Base-by-base conservation (phyloP, 1,140 invertebrate species). In the Micrasema longulum region DNA sequence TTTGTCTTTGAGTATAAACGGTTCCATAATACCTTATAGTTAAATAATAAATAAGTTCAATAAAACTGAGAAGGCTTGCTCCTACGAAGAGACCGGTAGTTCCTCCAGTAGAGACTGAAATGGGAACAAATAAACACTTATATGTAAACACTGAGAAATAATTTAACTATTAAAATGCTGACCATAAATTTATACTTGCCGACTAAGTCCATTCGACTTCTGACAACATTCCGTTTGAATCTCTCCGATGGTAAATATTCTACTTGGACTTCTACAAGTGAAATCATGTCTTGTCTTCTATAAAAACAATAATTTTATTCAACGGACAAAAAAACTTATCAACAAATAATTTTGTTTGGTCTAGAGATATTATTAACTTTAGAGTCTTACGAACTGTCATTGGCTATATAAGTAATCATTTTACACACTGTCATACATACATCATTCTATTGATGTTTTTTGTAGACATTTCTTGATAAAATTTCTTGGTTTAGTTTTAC, bases 41-140 rank as follows among this genome's bases (percentile, higher is more conserved):
- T 18, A 87, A 82, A 64, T 86, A 87, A 69, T 87, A 87, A 3
- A 90, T 64, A 1, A 90, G 79, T 76, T 90, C 89, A 9, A 89
- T 84, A 72, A 90, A 88, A 73, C 89, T 90, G 0, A 90, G 80
- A 1, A 90, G 77, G 74, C 89, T 90, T 1, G 88, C 88, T 4
- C 89, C 89, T 2, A 90, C 83, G 75, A 90, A 90, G 1, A 90
- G 77, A 0, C 88, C 88, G 9, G 87, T 85, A 2, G 88, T 87
- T 20, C 89, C 88, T 9, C 89, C 89, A 38, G 88, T 88, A 0
- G 89, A 90, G 4, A 90, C 89, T 90, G 76, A 55, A 45, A 67
- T 10, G 12, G 38, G n/a, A n/a, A n/a, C n/a, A n/a, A 63, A 6
- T 5, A 2, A 43, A 43, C 2, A 43, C 41, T 5, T 38, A 38